Base-by-base conservation (phyloP, 2,113 vertebrate genomes). In the Ellobius talpinus region DNA sequence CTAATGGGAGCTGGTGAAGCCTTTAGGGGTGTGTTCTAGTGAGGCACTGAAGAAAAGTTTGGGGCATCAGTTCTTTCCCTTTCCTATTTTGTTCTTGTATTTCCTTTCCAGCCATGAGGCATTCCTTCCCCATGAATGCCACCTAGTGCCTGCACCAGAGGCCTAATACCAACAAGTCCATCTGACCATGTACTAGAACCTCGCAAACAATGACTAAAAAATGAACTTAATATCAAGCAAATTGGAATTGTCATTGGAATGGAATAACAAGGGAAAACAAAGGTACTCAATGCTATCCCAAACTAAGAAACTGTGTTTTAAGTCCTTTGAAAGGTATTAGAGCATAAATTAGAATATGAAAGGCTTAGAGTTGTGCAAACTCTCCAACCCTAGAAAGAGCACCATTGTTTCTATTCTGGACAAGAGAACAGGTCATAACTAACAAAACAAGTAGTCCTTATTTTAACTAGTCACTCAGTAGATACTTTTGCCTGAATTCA, bases 11-110 rank as follows among this genome's bases (percentile, higher is more conserved):
- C 5, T 31, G 1, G 17, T n/a, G 5, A 7, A 50, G 11, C 1
- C 5, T 90, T 74, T 74, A 39, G 7, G 58, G 10, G 2, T 39
- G 11, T 11, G 16, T 23, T 63, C 55, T 42, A 42, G 6, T 3
- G 14, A 23, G 2, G 58, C 33, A 21, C 26, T 23, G 16, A 63
- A 58, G 24, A 58, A 7, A 12, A 63, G 26, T 26, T 24, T 0
- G 10, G n/a, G 1, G 4, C 3, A 4, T 23, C 17, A 1, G 9
- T 1, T 29, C 13, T 55, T 58, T 58, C 14, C 7, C 24, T 42
- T 36, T 10, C 26, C 70, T 45, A 11, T 4, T 33, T 74, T 50
- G 5, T 61, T 74, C 24, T 39, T 79, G 8, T 61, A 29, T 39
- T 21, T n/a, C 10, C 29, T 16, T 39, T 42, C 21, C 5, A 36